Evolutionary conservation across 2,888 invertebrate genomes (phyloP).

Genomic region (Eristalis pertinax): DNA sequence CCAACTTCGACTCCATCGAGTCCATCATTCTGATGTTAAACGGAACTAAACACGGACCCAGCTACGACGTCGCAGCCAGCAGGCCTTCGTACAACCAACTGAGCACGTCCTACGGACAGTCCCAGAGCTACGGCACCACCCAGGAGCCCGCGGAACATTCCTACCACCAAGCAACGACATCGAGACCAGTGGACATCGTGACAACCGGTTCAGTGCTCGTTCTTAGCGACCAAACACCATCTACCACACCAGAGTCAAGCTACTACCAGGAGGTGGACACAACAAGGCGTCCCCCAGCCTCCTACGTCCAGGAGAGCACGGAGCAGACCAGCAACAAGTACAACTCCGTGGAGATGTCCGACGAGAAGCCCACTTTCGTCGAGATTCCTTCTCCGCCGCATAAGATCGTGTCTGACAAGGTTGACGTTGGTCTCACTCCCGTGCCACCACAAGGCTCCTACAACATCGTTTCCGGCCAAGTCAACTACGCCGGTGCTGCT

Average conservation of each 20-base stretch:
- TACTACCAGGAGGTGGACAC: slow-evolving; percentile 74
- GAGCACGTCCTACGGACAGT: slow-evolving; percentile 72
- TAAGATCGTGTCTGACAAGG: slow-evolving; percentile 27
- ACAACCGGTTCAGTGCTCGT: slow-evolving; percentile 58
- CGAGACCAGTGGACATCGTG: slow-evolving; percentile 30
- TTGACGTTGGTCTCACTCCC: slow-evolving; percentile 37
- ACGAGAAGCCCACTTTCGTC: slow-evolving; percentile 51
- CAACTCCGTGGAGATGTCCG: slow-evolving; percentile 61
- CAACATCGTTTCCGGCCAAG: slow-evolving; percentile 24
- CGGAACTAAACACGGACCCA: slow-evolving; percentile 80
- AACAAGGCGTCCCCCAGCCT: slow-evolving; percentile 70
- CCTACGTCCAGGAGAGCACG: slow-evolving; percentile 27
- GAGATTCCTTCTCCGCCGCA: slow-evolving; percentile 51
- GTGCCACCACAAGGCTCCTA: slow-evolving; percentile 52
- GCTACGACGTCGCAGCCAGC: slow-evolving; percentile 76
- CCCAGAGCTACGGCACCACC: slow-evolving; percentile 77
- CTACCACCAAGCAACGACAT: slow-evolving; percentile 38
- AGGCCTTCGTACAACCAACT: slow-evolving; percentile 55
- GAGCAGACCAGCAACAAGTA: slow-evolving; percentile 60
- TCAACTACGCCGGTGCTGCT: slow-evolving; percentile 63
- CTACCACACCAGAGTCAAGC: slow-evolving; percentile 42
- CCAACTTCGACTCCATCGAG: slow-evolving; percentile 83
- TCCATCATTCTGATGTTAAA: slow-evolving; percentile 87
- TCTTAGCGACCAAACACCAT: slow-evolving; percentile 13
- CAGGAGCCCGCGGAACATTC: slow-evolving; percentile 32